A percentile compares a stretch with the other conserved stretches of the same genome.
These are phyloP conservation scores for Myotis planiceps DNA, from an alignment of 2,797 vertebrate genomes.

Conservation along the genomic window DNA sequence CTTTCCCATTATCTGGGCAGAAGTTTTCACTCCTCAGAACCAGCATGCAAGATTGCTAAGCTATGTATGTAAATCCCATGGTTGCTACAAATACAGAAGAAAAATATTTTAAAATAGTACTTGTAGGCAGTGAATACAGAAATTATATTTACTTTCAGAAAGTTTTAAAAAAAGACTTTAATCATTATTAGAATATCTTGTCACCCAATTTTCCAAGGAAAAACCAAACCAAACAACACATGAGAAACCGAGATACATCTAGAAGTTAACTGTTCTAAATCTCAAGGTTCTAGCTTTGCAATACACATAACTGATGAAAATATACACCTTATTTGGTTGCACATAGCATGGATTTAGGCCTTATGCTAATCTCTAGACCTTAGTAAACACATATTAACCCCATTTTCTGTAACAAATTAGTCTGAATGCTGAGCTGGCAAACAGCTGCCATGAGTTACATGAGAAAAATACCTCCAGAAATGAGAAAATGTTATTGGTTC, in stretches of 20 bases:
- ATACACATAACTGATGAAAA: neutral
- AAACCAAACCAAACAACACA: constrained; percentile 14
- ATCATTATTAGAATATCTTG: neutral
- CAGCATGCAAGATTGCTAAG: neutral
- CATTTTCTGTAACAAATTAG: constrained; percentile 58
- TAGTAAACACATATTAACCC: constrained; percentile 68
- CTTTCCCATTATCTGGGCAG: neutral
- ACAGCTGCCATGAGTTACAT: constrained; percentile 64
- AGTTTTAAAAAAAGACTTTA: neutral
- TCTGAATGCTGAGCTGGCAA: constrained; percentile 69
- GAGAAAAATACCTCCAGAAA: constrained; percentile 74
- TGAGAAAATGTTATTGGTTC: constrained; percentile 78
- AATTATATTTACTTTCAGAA: constrained; percentile 30
- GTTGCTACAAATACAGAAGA: constrained; percentile 1
- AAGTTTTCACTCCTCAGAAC: constrained; percentile 30
- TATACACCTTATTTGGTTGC: constrained; percentile 20
- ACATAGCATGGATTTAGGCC: constrained; percentile 18
- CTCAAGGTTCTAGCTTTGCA: neutral
- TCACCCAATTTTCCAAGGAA: constrained; percentile 17
- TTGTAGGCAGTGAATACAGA: neutral
- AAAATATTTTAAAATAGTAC: neutral
- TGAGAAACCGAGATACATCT: neutral
- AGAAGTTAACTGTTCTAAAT: constrained; percentile 48
- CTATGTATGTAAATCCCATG: neutral
- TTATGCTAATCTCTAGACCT: constrained; percentile 39